Percentiles rank a stretch among this genome's conserved stretches.
Conservation (phyloP, 2,797 vertebrate genomes). For the Galago senegalensis region DNA sequence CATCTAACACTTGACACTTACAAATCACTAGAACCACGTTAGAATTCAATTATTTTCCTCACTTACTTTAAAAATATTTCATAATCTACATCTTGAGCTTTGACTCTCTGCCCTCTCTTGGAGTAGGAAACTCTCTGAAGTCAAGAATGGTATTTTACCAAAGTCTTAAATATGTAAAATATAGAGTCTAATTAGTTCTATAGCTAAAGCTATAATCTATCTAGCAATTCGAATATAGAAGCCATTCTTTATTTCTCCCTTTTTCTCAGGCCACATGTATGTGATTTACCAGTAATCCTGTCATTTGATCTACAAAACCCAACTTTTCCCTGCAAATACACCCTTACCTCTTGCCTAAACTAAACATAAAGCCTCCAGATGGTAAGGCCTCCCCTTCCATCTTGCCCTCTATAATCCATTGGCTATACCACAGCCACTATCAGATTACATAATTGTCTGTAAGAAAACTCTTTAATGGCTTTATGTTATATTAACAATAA, state of each 20-base stretch:
- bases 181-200: background rate
- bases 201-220: background rate
- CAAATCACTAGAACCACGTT: background rate
- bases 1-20: background rate
- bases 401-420: background rate
- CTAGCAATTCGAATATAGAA: background rate
- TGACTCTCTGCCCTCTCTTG: background rate
- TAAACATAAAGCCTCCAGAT: background rate
- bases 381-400: background rate
- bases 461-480: background rate
- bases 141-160: background rate
- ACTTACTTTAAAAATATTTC: background rate
- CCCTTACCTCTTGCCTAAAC: background rate
- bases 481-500: background rate
- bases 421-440: background rate
- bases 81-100: background rate
- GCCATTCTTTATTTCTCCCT: background rate
- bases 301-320: background rate
- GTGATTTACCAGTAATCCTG: background rate
- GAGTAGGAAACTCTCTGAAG: conserved; percentile 4
- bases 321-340: background rate
- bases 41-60: background rate
- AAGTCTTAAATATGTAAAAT: background rate
- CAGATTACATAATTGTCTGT: background rate
- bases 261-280: background rate